These are phyloP conservation scores for Gymnorhina tibicen DNA, from an alignment of 2,113 vertebrate species.

Conservation along the genomic window DNA sequence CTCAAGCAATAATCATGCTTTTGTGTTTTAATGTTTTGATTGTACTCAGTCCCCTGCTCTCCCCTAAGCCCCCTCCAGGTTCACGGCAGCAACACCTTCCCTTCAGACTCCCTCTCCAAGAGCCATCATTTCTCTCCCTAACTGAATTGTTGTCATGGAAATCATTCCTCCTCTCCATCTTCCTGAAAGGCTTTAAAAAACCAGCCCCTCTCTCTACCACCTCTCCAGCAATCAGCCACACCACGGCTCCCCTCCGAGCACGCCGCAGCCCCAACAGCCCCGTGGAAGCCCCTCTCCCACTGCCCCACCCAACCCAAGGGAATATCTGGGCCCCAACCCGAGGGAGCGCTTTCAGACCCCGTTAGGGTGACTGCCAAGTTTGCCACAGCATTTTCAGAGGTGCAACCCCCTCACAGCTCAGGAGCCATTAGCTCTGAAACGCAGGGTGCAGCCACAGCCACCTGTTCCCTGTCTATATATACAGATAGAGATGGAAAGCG, in stretches of 20 bases:
- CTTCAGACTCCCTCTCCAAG: background rate
- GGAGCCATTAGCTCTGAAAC: background rate
- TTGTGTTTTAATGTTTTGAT: background rate
- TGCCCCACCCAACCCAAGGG: rapidly evolving
- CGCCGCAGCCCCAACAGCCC: rapidly evolving
- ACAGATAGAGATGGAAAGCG: background rate
- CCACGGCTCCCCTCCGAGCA: background rate
- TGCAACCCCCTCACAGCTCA: background rate
- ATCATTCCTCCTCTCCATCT: conserved; percentile 56
- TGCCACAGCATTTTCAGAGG: background rate
- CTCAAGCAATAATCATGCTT: background rate
- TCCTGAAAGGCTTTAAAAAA: conserved; percentile 27
- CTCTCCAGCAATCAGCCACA: background rate
- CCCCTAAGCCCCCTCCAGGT: background rate
- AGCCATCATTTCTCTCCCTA: conserved; percentile 7
- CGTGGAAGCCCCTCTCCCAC: background rate
- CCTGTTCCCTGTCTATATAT: background rate
- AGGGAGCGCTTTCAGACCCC: rapidly evolving
- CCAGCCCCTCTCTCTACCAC: background rate
- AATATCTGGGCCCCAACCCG: background rate
- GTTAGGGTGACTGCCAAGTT: rapidly evolving
- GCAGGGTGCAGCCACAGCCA: background rate
- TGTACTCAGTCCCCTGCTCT: background rate
- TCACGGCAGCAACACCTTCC: background rate
- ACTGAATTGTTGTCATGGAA: conserved; percentile 74